phyloP scores from a whole-genome alignment of 2,113 vertebrate species.

The Quiscalus mexicanus region DNA sequence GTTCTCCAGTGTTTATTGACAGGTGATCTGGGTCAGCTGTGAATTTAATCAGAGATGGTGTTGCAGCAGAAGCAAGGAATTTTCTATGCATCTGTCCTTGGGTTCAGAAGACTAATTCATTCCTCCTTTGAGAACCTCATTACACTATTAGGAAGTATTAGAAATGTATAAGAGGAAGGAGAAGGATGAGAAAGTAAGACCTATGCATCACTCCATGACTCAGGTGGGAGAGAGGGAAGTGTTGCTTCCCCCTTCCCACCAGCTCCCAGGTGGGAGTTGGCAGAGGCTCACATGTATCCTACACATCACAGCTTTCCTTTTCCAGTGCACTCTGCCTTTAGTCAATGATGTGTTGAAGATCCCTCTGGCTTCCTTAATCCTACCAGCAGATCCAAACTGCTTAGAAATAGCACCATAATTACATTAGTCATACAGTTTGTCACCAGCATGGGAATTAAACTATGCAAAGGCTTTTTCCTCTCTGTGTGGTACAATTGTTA shows the following conservation, averaged over 20 bases:
- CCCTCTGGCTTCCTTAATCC: not conserved
- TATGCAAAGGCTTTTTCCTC: not conserved
- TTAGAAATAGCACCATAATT: not conserved
- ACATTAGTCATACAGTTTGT: not conserved
- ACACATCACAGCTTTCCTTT: not conserved
- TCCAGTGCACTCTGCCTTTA: not conserved
- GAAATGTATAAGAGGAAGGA: not conserved
- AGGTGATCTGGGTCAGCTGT: not conserved
- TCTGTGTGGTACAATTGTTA: not conserved
- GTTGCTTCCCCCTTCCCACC: not conserved
- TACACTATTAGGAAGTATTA: not conserved
- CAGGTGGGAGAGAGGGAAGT: not conserved
- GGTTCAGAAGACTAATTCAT: not conserved
- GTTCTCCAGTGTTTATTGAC: not conserved
- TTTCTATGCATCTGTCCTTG: not conserved
- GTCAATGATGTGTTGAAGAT: not conserved
- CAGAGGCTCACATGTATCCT: not conserved
- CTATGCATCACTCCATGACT: not conserved
- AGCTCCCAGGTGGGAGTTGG: rapidly evolving
- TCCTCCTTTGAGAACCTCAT: not conserved
- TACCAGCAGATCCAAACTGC: not conserved
- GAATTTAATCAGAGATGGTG: not conserved
- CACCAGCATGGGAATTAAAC: not conserved
- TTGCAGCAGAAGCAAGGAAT: not conserved
- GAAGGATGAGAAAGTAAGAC: not conserved